Evolutionary conservation across 2,797 vertebrate genomes (phyloP), one percentile per base, ranked within the genome.

Genomic region (Trichosurus vulpecula): DNA sequence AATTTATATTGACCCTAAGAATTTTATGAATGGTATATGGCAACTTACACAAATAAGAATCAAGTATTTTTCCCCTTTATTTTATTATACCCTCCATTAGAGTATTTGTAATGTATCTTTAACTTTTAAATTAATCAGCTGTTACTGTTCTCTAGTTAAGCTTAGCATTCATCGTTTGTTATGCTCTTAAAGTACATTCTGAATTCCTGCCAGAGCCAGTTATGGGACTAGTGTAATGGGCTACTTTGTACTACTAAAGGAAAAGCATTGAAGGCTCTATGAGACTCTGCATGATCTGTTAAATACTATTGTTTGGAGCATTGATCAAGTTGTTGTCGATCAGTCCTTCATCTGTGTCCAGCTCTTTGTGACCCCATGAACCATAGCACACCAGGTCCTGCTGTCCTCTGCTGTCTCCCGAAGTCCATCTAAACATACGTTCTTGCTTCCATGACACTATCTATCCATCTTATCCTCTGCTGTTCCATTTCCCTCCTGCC

Each of bases 21-120:
- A 31, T 81, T 81, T 41, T 47, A 0, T 93, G 81, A 90, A 25
- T 90, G 3, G 19, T 51, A n/a, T n/a, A 12, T 57, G 87, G 31
- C n/a, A 96, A 91, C 81, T 35, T 94, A 27, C 31, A 4, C 19
- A 53, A 92, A 92, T 92, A 93, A 47, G 53, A 87, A 87, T 9
- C 3, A 87, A 51, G 2, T 41, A 47, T 51, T 27, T 11, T 51
- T 27, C 5, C 41, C 74, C 16, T 47, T 22, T 22, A 74, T 74
- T 87, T 87, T 87, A 41, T n/a, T 47, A 87, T 87, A 27, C 25
- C 25, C 25, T 87, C 3, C 51, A 4, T 87, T 87, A 51, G 14
- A 87, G 41, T 51, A 87, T 51, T 51, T 87, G 10, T 87, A 51
- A 9, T 51, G 22, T 51, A 47, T 87, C 41, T 47, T 47, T 41